A percentile compares a stretch with the other conserved stretches of the same genome.
Conservation (phyloP, 2,888 invertebrate genomes). For the Helleia helle region DNA sequence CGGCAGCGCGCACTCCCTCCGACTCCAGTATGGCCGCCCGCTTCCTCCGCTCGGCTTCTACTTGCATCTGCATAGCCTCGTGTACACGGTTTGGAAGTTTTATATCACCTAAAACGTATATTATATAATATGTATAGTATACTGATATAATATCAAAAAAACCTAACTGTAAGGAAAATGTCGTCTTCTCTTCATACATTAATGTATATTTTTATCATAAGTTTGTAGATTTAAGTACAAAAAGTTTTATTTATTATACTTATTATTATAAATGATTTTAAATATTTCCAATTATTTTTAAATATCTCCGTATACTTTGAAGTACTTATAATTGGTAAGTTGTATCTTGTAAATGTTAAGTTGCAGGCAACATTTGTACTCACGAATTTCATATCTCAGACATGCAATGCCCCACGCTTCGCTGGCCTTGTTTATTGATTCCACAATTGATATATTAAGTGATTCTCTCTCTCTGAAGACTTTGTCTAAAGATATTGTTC, state of each 20-base stretch:
- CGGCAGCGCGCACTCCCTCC: slow-evolving; percentile 92
- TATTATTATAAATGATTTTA: too few species aligned
- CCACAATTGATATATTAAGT: slow-evolving; percentile 94
- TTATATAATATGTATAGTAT: too few species aligned
- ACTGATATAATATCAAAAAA: too few species aligned
- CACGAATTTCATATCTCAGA: slow-evolving; percentile 80
- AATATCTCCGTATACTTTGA: too few species aligned
- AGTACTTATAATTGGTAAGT: too few species aligned
- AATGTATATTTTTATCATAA: too few species aligned
- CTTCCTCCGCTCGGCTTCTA: slow-evolving; percentile 97
- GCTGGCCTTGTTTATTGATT: slow-evolving; percentile 97
- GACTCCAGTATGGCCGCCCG: slow-evolving; percentile 97
- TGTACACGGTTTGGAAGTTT: slow-evolving; percentile 92
- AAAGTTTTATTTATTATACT: too few species aligned
- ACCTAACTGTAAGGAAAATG: too few species aligned
- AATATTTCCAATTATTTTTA: too few species aligned
- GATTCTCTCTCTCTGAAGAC: slow-evolving; percentile 97
- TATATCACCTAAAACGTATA: slow-evolving; percentile 80
- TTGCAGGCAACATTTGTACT: slow-evolving; percentile 25
- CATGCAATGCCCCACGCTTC: slow-evolving; percentile 99
- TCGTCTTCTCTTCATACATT: too few species aligned
- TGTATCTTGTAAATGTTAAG: too few species aligned
- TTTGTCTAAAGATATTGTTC: slow-evolving; percentile 96
- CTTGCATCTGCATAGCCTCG: slow-evolving; percentile 99
- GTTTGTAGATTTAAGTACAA: too few species aligned